These are phyloP conservation scores for Drosophila baimaii DNA, from an alignment of 1,140 invertebrate genomes.

Conservation along the genomic window DNA sequence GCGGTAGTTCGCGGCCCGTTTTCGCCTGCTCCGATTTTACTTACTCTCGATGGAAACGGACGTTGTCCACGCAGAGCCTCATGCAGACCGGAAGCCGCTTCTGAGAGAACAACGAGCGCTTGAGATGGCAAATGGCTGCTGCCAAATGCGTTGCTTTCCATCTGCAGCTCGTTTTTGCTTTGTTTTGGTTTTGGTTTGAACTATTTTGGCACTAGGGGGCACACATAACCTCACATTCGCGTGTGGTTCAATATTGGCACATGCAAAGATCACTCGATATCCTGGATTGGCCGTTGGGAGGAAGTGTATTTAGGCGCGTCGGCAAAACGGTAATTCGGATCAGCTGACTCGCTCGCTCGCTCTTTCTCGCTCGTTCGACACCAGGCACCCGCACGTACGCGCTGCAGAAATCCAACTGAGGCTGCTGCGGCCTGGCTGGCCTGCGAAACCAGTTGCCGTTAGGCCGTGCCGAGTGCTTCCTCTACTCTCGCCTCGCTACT, in stretches of 20 bases:
- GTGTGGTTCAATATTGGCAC: constrained; percentile 50
- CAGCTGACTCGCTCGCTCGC: constrained; percentile 31
- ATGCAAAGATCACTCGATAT: constrained; percentile 44
- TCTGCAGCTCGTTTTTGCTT: constrained; percentile 62
- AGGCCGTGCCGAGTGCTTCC: constrained; percentile 16
- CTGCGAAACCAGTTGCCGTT: constrained; percentile 48
- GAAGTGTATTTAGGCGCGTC: constrained; percentile 43
- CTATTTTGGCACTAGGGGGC: constrained; percentile 49
- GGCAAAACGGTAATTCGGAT: constrained; percentile 35
- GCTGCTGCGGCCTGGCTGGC: constrained; percentile 9
- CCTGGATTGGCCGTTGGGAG: constrained; percentile 12
- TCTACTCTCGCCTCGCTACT: constrained; percentile 40
- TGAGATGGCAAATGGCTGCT: constrained; percentile 89
- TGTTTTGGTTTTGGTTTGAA: constrained; percentile 40
- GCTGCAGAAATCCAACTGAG: constrained; percentile 77
- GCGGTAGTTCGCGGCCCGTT: constrained; percentile 7
- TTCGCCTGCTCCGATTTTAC: constrained; percentile 35
- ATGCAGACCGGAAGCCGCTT: constrained; percentile 89
- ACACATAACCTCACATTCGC: constrained; percentile 65
- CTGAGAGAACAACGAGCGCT: constrained; percentile 92
- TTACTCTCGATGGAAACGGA: constrained; percentile 86
- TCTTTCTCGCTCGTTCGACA: constrained; percentile 32
- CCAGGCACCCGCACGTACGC: constrained; percentile 74
- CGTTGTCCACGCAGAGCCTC: constrained; percentile 90
- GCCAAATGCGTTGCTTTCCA: constrained; percentile 85